phyloP scores from a whole-genome alignment of 1,140 invertebrate genomes.

The Cotesia vestalis region DNA sequence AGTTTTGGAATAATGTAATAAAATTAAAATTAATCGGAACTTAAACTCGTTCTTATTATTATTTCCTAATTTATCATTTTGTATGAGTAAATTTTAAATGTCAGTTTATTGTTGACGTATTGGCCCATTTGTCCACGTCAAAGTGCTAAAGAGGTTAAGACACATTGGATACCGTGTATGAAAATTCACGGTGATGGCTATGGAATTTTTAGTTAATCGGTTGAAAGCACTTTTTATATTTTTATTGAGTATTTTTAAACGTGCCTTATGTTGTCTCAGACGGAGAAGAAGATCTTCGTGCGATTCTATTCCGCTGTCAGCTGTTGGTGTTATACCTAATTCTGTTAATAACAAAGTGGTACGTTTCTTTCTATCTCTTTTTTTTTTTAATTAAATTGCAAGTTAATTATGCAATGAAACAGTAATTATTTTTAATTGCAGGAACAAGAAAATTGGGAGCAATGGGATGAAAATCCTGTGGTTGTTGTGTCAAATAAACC shows the following conservation, averaged over 20 bases:
- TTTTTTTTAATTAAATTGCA: background rate
- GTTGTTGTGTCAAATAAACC: conserved; percentile 60
- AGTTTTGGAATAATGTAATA: too few species aligned
- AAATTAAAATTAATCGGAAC: too few species aligned
- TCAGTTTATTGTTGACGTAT: background rate
- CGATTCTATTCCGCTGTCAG: conserved; percentile 66
- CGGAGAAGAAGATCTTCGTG: conserved; percentile 64
- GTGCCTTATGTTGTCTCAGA: conserved; percentile 68
- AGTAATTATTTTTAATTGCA: conserved; percentile 32
- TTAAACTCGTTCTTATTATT: too few species aligned
- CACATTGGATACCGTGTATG: background rate
- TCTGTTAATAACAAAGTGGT: conserved; percentile 47
- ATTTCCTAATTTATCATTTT: background rate
- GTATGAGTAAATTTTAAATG: background rate
- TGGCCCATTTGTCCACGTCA: conserved; percentile 18
- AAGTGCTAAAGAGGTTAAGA: conserved; percentile 22
- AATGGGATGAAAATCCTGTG: conserved; percentile 59
- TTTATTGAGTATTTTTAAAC: conserved; percentile 62
- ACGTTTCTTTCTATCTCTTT: background rate
- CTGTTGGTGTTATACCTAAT: conserved; percentile 64
- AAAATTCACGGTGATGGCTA: conserved; percentile 46
- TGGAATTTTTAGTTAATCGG: conserved; percentile 60
- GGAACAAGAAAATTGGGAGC: conserved; percentile 66
- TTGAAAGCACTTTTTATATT: conserved; percentile 65
- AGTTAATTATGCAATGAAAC: background rate